Evolutionary conservation across 2,888 invertebrate species (phyloP), one percentile per base, ranked within the genome.

Genomic region (Tenthredo mesomela): DNA sequence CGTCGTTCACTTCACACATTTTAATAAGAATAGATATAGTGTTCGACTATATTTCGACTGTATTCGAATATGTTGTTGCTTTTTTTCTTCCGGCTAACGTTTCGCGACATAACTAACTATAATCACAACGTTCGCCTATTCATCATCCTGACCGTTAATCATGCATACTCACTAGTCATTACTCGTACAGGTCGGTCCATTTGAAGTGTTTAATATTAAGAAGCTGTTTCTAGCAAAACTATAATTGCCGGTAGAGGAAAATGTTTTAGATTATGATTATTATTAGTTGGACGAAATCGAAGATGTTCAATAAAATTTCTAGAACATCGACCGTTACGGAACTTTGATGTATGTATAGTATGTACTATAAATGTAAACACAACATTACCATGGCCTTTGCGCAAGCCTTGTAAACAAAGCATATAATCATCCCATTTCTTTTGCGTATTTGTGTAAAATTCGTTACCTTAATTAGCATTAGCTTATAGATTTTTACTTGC

Each of bases 1-100:
- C 10, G 33, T 77, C 33, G 29, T 50, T 77, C 33, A 50, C 50
- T 21, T 77, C 77, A 54, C 77, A 54, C 77, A 77, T 77, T 25
- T 54, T 2, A n/a, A 54, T n/a, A 7, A 7, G n/a, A 54, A 54
- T n/a, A 7, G 54, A 54, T 54, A 6, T 54, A 7, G n/a, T 54
- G n/a, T 54, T 54, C n/a, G n/a, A n/a, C 54, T n/a, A 54, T 54
- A 54, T 54, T 54, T n/a, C 54, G 54, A 54, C 54, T n/a, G 6
- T 54, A 54, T 54, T 54, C 54, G 54, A 18, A 54, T 54, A 54
- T 54, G 67, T 67, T 67, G 15, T 67, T 67, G 29, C 33, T 67
- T 33, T 18, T 18, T 67, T 33, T 67, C 33, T 29, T 67, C 18
- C 6, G 29, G 67, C 12, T 67, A 18, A 67, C 33, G 33, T 67